phyloP scores from a whole-genome alignment of 2,113 vertebrate species.

The Myiozetetes cayanensis region DNA sequence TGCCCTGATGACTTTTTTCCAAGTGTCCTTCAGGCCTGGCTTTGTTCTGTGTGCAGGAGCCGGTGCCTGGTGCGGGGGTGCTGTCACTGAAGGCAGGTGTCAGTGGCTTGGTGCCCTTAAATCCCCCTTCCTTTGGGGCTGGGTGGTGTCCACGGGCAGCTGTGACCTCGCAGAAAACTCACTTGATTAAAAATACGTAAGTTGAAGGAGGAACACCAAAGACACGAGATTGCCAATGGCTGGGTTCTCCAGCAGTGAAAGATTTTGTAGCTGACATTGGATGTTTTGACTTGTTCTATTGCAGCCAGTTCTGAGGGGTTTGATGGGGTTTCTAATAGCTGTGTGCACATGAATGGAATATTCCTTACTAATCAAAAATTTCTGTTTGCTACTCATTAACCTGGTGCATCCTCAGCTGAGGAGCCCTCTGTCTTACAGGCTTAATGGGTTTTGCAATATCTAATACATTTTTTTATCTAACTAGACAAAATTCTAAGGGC shows the following conservation, averaged over 20 bases:
- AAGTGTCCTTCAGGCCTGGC: accelerated
- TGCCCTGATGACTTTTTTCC: not conserved
- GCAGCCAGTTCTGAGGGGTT: not conserved
- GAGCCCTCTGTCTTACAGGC: not conserved
- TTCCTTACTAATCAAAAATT: not conserved
- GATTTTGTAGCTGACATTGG: not conserved
- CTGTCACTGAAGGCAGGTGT: not conserved
- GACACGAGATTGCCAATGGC: not conserved
- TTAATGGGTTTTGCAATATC: not conserved
- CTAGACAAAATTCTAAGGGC: not conserved
- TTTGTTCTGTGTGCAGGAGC: not conserved
- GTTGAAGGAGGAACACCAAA: not conserved
- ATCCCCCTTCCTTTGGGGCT: not conserved
- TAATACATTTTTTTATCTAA: not conserved
- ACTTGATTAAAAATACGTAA: not conserved
- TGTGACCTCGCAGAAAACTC: not conserved
- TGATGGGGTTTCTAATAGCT: not conserved
- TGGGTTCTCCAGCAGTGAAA: not conserved
- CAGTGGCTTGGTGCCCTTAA: not conserved
- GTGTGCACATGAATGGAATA: not conserved
- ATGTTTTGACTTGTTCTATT: not conserved
- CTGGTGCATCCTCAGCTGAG: not conserved
- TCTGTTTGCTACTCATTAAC: not conserved
- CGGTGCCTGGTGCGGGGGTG: not conserved
- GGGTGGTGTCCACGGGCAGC: not conserved